A percentile compares a stretch with the other conserved stretches of the same genome.
These are phyloP conservation scores for Cyprinus carpio DNA, from an alignment of 2,113 vertebrate species.

Conservation along the genomic window DNA sequence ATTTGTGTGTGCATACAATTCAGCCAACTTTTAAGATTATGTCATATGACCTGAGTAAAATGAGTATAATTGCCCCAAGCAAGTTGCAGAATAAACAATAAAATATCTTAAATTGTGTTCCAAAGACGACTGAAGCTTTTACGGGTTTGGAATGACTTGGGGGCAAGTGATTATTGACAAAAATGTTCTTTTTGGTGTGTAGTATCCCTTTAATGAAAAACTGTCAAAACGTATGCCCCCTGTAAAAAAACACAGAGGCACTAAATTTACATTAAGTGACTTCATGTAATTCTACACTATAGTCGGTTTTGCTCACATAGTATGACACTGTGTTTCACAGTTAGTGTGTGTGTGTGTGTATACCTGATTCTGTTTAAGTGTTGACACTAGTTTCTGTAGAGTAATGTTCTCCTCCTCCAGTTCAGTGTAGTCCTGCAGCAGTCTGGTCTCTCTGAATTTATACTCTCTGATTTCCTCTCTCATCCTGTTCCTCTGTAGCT, in stretches of 20 bases:
- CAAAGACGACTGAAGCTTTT: too few relatives aligned
- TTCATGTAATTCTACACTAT: not conserved
- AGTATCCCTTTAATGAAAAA: too few relatives aligned
- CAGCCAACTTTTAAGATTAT: too few relatives aligned
- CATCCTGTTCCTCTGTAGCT: constrained; percentile 84
- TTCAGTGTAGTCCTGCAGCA: constrained; percentile 89
- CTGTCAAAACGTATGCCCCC: not conserved
- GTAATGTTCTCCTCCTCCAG: constrained; percentile 90
- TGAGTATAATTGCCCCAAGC: too few relatives aligned
- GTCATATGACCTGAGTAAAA: too few relatives aligned
- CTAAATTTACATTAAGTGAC: not conserved
- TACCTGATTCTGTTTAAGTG: constrained; percentile 89
- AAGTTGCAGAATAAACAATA: too few relatives aligned
- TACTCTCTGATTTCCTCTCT: constrained; percentile 89
- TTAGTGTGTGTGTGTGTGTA: not conserved
- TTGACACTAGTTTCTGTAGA: constrained; percentile 87
- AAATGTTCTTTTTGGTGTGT: too few relatives aligned
- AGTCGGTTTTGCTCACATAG: not conserved
- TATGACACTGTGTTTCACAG: not conserved
- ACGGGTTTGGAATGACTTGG: too few relatives aligned
- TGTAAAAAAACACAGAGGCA: not conserved
- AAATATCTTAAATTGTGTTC: too few relatives aligned
- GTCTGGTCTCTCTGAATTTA: constrained; percentile 85
- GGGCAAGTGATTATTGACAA: too few relatives aligned
- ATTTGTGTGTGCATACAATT: too few relatives aligned